phyloP scores from a whole-genome alignment of 2,113 vertebrate species.

The Brachypodius melanocephalos region DNA sequence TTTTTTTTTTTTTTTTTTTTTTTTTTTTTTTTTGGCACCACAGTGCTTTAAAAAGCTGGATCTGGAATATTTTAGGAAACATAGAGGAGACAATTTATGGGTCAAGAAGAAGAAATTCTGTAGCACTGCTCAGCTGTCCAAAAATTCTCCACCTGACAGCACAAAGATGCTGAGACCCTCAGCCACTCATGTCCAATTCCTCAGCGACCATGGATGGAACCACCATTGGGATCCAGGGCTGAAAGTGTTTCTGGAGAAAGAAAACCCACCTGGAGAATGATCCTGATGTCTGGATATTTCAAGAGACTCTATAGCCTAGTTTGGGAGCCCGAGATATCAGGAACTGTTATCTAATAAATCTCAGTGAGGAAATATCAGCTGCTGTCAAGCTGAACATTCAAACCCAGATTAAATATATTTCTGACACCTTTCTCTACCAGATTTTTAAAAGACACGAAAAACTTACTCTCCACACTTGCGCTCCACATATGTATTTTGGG shows the following conservation, averaged over 20 bases:
- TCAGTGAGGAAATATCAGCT: neutral
- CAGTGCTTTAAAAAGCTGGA: neutral
- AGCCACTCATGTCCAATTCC: neutral
- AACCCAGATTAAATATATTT: slow-evolving; percentile 5
- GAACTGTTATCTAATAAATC: slow-evolving; percentile 3
- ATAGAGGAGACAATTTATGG: neutral
- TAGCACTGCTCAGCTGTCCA: neutral
- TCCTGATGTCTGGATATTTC: neutral
- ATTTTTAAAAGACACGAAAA: neutral
- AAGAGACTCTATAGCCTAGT: neutral
- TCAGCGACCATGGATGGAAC: neutral
- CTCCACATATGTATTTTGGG: slow-evolving; percentile 12
- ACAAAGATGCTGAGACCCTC: neutral
- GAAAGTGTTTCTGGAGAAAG: neutral
- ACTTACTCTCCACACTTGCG: neutral
- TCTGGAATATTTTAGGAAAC: neutral
- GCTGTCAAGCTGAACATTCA: neutral
- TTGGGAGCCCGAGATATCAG: neutral
- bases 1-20: neutral
- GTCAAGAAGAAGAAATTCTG: neutral
- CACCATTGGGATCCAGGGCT: neutral
- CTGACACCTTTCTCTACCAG: neutral
- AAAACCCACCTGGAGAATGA: neutral
- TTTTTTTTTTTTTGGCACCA: neutral
- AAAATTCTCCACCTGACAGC: neutral